Conservation (phyloP, 1,140 invertebrate species). For the Temnothorax curvispinosus region DNA sequence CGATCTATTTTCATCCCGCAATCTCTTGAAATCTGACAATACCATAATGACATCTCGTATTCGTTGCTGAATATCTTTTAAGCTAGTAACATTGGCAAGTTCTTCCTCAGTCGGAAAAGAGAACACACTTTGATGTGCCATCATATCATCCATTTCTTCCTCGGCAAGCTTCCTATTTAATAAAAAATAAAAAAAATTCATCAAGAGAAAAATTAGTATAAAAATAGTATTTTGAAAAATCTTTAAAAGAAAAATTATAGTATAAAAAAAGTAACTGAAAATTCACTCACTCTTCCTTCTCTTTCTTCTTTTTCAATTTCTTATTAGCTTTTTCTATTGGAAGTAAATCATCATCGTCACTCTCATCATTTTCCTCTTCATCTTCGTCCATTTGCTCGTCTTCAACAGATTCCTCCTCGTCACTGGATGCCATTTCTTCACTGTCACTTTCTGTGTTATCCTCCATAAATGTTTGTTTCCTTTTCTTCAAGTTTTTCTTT, state of each 20-base stretch:
- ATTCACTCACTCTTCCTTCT: conserved; percentile 84
- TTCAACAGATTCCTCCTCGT: conserved; percentile 76
- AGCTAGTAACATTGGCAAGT: conserved; percentile 89
- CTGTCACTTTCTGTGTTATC: conserved; percentile 78
- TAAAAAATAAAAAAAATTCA: conserved; percentile 15
- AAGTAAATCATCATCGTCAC: conserved; percentile 89
- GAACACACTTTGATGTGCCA: conserved; percentile 91
- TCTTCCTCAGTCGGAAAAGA: conserved; percentile 91
- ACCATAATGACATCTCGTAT: conserved; percentile 96
- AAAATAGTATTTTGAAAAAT: conserved; percentile 61
- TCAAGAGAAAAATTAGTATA: conserved; percentile 45
- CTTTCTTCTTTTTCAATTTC: conserved; percentile 91
- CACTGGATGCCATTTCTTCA: conserved; percentile 79
- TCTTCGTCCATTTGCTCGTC: conserved; percentile 80
- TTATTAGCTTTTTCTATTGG: conserved; percentile 95
- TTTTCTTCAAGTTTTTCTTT: conserved; percentile 92
- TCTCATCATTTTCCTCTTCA: conserved; percentile 80
- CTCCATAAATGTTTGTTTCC: conserved; percentile 87
- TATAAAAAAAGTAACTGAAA: conserved; percentile 65
- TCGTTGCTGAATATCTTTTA: conserved; percentile 95
- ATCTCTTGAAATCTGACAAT: conserved; percentile 94
- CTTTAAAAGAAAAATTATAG: conserved; percentile 28
- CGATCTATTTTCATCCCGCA: conserved; percentile 91
- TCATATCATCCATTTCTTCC: conserved; percentile 92
- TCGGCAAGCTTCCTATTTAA: conserved; percentile 90